Base-by-base conservation (phyloP, 1,140 invertebrate species). In the Pachypeltis micranthus region DNA sequence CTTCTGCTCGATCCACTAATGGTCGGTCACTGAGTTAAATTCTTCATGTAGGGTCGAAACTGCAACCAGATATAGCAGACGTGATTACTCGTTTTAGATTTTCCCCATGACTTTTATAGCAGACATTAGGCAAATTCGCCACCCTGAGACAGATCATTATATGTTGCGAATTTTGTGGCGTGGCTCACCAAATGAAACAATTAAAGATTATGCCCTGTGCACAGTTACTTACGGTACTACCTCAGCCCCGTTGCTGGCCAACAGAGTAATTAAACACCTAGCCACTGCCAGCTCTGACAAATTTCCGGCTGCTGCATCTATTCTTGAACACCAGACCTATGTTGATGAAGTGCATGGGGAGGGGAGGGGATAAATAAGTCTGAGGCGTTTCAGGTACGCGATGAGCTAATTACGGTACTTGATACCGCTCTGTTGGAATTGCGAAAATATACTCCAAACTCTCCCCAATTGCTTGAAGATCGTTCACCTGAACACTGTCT, bases 401-500 rank as follows among this genome's bases (percentile, higher is more conserved):
- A 70, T 74, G n/a, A 72, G 62, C 14, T 72, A 12, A 62, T 68
- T 16, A 12, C 61, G 63, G 19, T 67, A 25, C 23, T 67, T 1
- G 12, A 12, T 10, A 26, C 10, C 19, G 70, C 63, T 39, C 58
- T 67, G 19, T 64, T 72, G 16, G n/a, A 66, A 16, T 29, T 73
- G 7, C 44, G 69, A 23, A 72, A 72, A 65, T 72, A 69, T 70
- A 44, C 63, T 24, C 65, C 66, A 10, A 74, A 74, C 59, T 24
- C 59, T 2, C 55, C n/a, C 1, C 4, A 65, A 56, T 7, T 61
- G 12, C 16, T 65, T 1, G n/a, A 55, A 19, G 16, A 27, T 31
- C 4, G 54, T 34, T 21, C 19, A 54, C 2, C 21, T 14, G 60
- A 65, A 39, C 25, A 39, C n/a, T 1, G 19, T 10, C 56, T 26